Evolutionary conservation across 2,888 invertebrate genomes (phyloP).

Genomic region (Archaeoteleia sp.): DNA sequence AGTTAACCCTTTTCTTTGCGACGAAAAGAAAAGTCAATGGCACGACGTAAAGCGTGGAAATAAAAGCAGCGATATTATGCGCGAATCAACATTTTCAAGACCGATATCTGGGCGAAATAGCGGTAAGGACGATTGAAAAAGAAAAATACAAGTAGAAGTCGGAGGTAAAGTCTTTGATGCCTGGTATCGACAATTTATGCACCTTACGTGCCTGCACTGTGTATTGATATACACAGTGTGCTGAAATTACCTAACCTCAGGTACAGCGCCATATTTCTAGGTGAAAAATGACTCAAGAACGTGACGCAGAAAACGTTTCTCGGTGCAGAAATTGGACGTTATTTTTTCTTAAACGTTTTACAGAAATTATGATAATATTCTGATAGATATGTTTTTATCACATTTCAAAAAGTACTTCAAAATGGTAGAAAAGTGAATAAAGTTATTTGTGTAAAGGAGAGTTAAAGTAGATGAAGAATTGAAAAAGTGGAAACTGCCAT

Average conservation of each 20-base stretch:
- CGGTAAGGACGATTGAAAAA: conserved; percentile 1
- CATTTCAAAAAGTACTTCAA: too few species aligned
- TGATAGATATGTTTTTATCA: too few species aligned
- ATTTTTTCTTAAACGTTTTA: too few species aligned
- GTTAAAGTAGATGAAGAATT: too few species aligned
- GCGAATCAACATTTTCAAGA: conserved; percentile 18
- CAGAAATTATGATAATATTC: too few species aligned
- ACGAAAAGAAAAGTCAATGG: conserved; percentile 29
- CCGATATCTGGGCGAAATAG: conserved; percentile 9
- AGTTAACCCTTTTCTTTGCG: conserved; percentile 38
- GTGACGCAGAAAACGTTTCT: too few species aligned
- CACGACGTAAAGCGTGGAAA: conserved; percentile 19
- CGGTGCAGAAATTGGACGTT: too few species aligned
- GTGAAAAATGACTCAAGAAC: too few species aligned
- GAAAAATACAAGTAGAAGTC: background rate
- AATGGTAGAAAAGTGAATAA: too few species aligned
- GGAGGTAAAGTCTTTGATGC: conserved; percentile 42
- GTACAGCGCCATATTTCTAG: conserved; percentile 38
- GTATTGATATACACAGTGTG: conserved; percentile 47
- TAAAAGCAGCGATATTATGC: conserved; percentile 17
- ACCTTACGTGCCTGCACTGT: conserved; percentile 39
- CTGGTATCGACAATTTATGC: conserved; percentile 47
- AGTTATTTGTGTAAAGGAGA: too few species aligned
- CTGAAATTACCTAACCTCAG: conserved; percentile 48
- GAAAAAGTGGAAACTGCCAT: too few species aligned